Percentiles rank a stretch among this genome's conserved stretches.
Conservation (phyloP, 53 echinoderm and acorn worm genomes). For the Pentamera pediparva region DNA sequence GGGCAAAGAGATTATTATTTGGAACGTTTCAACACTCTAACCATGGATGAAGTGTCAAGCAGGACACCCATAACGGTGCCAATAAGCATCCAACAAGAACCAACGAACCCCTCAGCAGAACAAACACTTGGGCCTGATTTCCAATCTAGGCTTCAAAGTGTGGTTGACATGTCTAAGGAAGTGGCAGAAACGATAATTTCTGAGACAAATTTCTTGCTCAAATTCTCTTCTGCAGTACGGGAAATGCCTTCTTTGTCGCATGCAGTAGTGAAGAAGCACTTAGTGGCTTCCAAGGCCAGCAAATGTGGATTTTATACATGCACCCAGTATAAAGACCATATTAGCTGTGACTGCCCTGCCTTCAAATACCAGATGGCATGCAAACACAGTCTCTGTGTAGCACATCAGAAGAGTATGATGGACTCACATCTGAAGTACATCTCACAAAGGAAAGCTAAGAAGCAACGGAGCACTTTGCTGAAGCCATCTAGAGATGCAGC, state of each 20-base stretch:
- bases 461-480: neutral
- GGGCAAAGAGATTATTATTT: neutral
- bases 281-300: neutral
- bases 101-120: neutral
- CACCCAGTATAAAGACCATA: neutral
- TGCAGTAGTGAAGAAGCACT: neutral
- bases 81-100: neutral
- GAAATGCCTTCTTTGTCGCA: neutral
- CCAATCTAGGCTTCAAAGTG: neutral
- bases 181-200: neutral
- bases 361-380: neutral
- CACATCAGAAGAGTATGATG: neutral
- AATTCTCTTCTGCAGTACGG: neutral
- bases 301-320: neutral
- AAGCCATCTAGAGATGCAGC: neutral
- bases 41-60: neutral
- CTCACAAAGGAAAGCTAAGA: neutral
- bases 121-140: neutral
- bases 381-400: neutral
- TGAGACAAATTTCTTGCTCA: neutral
- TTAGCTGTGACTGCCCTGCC: neutral
- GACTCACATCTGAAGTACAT: neutral
- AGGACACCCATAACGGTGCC: neutral
- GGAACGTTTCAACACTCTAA: neutral
- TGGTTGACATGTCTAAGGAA: neutral